These are phyloP conservation scores for Anarhynchus alexandrinus DNA, from an alignment of 2,113 vertebrate species.

Conservation along the genomic window DNA sequence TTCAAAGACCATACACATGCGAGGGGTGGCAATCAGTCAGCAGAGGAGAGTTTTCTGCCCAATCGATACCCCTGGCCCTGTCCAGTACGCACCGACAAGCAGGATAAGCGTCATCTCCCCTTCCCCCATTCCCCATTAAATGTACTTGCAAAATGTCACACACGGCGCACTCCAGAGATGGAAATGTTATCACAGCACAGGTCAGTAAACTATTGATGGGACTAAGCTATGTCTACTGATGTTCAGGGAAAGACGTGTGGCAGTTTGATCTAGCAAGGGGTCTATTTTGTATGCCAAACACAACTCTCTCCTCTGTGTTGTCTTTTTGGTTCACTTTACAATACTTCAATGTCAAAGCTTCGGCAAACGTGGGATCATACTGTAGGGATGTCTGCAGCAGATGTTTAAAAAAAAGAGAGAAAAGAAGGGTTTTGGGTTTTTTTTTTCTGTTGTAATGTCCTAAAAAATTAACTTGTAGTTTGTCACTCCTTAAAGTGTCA, in stretches of 20 bases:
- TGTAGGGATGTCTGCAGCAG: neutral
- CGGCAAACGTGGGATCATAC: neutral
- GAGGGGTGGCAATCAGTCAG: constrained; percentile 17
- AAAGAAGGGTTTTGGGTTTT: too few relatives aligned
- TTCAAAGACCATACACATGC: neutral
- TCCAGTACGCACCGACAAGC: neutral
- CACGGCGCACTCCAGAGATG: constrained; percentile 21
- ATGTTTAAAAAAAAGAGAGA: neutral
- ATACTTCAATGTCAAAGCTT: constrained; percentile 44
- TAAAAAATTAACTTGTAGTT: neutral
- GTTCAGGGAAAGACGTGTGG: constrained; percentile 2
- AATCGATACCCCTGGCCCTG: neutral
- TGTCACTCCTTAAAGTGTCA: neutral
- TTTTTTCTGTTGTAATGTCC: neutral
- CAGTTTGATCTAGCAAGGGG: constrained; percentile 19
- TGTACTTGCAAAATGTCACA: constrained; percentile 53
- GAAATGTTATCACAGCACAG: constrained; percentile 66
- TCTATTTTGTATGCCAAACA: constrained; percentile 49
- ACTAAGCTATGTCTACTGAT: constrained; percentile 43
- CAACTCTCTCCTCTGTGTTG: neutral
- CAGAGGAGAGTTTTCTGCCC: neutral
- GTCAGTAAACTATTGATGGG: constrained; percentile 71
- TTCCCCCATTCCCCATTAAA: neutral
- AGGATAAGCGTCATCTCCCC: constrained; percentile 22
- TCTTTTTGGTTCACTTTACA: constrained; percentile 39